A percentile compares a stretch with the other conserved stretches of the same genome.
These are phyloP conservation scores for Tineola bisselliella DNA, from an alignment of 2,888 invertebrate genomes.

Conservation along the genomic window DNA sequence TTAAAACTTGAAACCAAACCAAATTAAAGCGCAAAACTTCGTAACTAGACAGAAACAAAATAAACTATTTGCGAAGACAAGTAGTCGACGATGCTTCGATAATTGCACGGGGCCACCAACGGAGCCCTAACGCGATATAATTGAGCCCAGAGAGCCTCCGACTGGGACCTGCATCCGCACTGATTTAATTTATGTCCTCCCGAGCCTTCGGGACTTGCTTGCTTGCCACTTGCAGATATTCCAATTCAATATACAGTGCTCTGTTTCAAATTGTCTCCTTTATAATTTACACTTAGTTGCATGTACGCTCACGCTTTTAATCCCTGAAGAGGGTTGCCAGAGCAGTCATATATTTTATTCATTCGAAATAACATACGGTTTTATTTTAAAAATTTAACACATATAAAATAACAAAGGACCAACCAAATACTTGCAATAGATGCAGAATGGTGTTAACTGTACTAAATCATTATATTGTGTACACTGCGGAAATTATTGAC, in stretches of 20 bases:
- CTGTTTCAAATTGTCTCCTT: background rate
- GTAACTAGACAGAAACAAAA: background rate
- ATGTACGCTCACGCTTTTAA: background rate
- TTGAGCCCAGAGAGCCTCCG: slow-evolving; percentile 14
- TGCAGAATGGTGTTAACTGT: too few relatives aligned
- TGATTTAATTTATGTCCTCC: slow-evolving; percentile 7
- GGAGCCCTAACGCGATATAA: slow-evolving; percentile 15
- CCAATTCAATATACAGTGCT: background rate
- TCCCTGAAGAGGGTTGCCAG: too few relatives aligned
- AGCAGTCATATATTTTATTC: too few relatives aligned
- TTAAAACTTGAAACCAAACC: too few relatives aligned
- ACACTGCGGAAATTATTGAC: too few relatives aligned
- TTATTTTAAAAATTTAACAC: too few relatives aligned
- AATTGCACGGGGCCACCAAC: slow-evolving; percentile 10
- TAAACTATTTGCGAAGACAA: background rate
- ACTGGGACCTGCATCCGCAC: slow-evolving; percentile 1
- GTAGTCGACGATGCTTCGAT: background rate
- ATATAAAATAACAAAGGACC: too few relatives aligned
- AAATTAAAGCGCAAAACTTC: background rate
- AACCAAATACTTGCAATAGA: too few relatives aligned
- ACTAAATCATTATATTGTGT: too few relatives aligned
- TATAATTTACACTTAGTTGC: background rate
- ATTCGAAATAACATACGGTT: too few relatives aligned
- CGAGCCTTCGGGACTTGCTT: background rate
- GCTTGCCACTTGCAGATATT: slow-evolving; percentile 7